phyloP scores from a whole-genome alignment of 2,888 invertebrate species.

The Polia nebulosa region DNA sequence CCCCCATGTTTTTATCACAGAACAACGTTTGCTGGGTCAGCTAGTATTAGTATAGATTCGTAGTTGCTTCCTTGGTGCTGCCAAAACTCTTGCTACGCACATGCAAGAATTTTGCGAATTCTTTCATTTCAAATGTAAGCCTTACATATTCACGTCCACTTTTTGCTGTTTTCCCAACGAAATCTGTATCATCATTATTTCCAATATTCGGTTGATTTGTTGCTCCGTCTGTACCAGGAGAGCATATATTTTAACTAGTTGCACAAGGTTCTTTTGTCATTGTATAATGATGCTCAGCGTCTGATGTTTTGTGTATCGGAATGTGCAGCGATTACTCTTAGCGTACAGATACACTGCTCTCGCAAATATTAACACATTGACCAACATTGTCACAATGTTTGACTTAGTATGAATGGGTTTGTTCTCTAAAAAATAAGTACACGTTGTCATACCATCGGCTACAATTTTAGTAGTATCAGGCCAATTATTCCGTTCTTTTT shows the following conservation, averaged over 20 bases:
- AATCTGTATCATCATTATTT: conserved; percentile 21
- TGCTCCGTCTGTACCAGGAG: conserved; percentile 76
- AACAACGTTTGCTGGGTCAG: too few relatives aligned
- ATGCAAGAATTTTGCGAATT: not conserved
- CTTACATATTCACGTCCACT: not conserved
- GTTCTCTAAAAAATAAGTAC: too few relatives aligned
- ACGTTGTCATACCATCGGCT: too few relatives aligned
- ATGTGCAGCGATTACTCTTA: conserved; percentile 84
- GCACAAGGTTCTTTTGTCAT: conserved; percentile 90
- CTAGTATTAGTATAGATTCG: not conserved
- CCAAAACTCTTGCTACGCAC: not conserved
- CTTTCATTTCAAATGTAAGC: not conserved
- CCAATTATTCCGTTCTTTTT: too few relatives aligned
- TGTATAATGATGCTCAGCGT: conserved; percentile 87
- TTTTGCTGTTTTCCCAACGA: not conserved
- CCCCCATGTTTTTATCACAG: too few relatives aligned
- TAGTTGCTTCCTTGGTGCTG: not conserved
- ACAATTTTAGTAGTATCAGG: too few relatives aligned
- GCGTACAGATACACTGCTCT: conserved; percentile 53
- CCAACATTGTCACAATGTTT: conserved; percentile 46
- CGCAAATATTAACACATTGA: conserved; percentile 61
- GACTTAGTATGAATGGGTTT: not conserved
- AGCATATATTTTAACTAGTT: conserved; percentile 86
- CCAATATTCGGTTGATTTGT: conserved; percentile 40
- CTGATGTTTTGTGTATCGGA: conserved; percentile 87